Evolutionary conservation across 2,797 vertebrate species (phyloP).

Genomic region (Lateolabrax maculatus): DNA sequence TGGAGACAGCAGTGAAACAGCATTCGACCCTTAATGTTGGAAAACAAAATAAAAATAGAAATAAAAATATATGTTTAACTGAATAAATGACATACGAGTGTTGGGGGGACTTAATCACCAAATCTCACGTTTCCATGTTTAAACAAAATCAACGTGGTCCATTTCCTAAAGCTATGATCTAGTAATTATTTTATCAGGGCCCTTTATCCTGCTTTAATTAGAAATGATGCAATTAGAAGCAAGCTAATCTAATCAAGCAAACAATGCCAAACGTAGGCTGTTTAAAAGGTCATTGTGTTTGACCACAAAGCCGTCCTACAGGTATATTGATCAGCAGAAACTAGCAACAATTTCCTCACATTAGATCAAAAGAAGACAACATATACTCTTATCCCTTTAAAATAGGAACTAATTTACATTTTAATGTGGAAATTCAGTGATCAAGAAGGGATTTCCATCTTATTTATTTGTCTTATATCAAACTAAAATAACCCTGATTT

Average conservation of each 20-base stretch:
- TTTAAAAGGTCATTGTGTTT: not conserved
- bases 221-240: constrained; percentile 26
- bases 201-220: constrained; percentile 4
- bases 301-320: constrained; percentile 3
- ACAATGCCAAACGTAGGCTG: constrained; percentile 12
- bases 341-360: not conserved
- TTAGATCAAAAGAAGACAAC: not conserved
- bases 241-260: constrained; percentile 42
- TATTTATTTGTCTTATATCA: too few relatives aligned
- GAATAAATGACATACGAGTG: too few relatives aligned
- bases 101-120: too few relatives aligned
- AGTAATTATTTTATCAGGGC: constrained; percentile 3
- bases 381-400: not conserved
- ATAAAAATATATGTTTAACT: too few relatives aligned
- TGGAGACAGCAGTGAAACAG: not conserved
- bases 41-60: too few relatives aligned
- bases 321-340: constrained; percentile 15
- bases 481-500: not conserved
- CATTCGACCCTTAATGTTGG: not conserved
- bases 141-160: constrained; percentile 3
- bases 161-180: constrained; percentile 34
- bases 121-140: not conserved
- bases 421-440: not conserved
- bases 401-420: not conserved
- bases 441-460: not conserved